Evolutionary conservation across 2,888 invertebrate genomes (phyloP).

Genomic region (Sialis fuliginosa): DNA sequence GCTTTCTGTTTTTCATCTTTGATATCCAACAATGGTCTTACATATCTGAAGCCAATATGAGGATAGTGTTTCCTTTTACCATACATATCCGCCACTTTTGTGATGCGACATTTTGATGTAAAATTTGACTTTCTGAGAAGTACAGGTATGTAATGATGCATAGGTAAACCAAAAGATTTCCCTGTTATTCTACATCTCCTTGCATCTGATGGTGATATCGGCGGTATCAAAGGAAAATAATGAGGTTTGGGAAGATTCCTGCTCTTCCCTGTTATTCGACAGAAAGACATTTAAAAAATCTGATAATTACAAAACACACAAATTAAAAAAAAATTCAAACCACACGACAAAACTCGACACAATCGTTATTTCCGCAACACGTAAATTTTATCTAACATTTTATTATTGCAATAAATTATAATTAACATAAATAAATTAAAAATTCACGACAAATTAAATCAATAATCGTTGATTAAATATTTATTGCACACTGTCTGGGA

Average conservation of each 20-base stretch:
- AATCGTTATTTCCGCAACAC: no score
- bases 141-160: conserved; percentile 66
- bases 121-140: conserved; percentile 27
- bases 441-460: no score
- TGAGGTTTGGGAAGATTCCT: conserved; percentile 65
- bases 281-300: conserved; percentile 26
- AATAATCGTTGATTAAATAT: no score
- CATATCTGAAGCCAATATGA: conserved; percentile 52
- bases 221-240: conserved; percentile 63
- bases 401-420: no score
- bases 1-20: conserved; percentile 45
- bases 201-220: conserved; percentile 69
- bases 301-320: no score
- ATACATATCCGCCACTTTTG: conserved; percentile 42
- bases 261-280: conserved; percentile 66
- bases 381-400: no score
- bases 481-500: no score
- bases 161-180: conserved; percentile 53
- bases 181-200: conserved; percentile 64
- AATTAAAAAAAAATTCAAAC: no score
- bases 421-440: no score
- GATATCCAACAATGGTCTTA: conserved; percentile 53
- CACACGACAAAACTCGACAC: no score
- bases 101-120: conserved; percentile 38
- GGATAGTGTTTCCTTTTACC: conserved; percentile 50